Conservation (phyloP, 2,113 vertebrate genomes). For the Asarcornis scutulata region DNA sequence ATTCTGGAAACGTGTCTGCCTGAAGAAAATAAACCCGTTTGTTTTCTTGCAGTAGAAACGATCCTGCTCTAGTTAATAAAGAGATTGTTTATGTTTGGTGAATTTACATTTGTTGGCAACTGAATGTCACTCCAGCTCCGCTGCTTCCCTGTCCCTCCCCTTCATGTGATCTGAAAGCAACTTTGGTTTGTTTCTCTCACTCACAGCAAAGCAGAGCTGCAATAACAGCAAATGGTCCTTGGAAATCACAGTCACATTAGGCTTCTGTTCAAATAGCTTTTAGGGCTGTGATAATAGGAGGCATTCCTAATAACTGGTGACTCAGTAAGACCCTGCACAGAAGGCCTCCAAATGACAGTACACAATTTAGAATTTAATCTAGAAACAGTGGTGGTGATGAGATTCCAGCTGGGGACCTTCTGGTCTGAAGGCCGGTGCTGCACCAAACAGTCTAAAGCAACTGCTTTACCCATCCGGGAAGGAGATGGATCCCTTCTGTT, state of each 20-base stretch:
- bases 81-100: conserved; percentile 59
- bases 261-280: conserved; percentile 86
- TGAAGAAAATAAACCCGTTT: conserved; percentile 15
- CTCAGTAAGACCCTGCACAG: conserved; percentile 80
- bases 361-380: conserved; percentile 85
- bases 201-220: conserved; percentile 75
- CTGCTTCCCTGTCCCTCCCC: conserved; percentile 40
- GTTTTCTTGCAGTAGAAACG: conserved; percentile 39
- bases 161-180: conserved; percentile 67
- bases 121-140: conserved; percentile 55
- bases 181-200: conserved; percentile 72
- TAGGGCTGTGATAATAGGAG: conserved; percentile 79
- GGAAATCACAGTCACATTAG: conserved; percentile 82
- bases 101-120: conserved; percentile 52
- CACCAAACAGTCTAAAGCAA: conserved; percentile 50
- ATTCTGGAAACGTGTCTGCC: neutral
- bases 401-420: conserved; percentile 82
- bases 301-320: conserved; percentile 82
- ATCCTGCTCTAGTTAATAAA: conserved; percentile 10
- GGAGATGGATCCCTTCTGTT: neutral
- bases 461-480: conserved; percentile 8
- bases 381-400: conserved; percentile 76
- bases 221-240: conserved; percentile 83
- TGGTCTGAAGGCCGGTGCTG: conserved; percentile 66
- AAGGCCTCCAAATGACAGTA: conserved; percentile 82